Base-by-base conservation (phyloP, 2,888 invertebrate genomes). In the Lycia hirtaria region DNA sequence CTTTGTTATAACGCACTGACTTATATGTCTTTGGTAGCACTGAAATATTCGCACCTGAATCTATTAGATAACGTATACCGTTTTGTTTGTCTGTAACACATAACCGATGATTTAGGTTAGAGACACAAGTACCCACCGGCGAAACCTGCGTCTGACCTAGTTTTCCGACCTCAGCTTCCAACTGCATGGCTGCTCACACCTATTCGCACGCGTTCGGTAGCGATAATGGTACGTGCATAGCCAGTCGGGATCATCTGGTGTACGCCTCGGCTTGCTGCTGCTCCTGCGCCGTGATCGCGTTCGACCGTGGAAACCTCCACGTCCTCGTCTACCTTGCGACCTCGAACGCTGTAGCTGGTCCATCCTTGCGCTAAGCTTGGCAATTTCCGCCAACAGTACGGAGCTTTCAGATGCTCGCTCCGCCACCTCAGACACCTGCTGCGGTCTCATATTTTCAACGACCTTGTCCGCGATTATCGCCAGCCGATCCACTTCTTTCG, bases 191-290 rank as follows among this genome's bases (percentile, higher is more conserved):
- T 5, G 6, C 5, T 19, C 37, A 12, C 54, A 59, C 22, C 28
- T 50, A 2, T 7, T 38, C 0, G 58, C 58, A 0, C 24, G 20
- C 0, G 7, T 7, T 0, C 24, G 3, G 15, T 35, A 58, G 0
- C 45, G 49, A 12, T n/a, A 45, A 15, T 58, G 54, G 10, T 58
- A 35, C 7, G 35, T 14, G 32, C 58, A 58, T 3, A 54, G 6
- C 54, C 58, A 49, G 14, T 53, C 41, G 1, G 48, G 26, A 9
- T 20, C 35, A 0, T 20, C 19, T 12, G 33, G 26, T 1, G 9
- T 33, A 2, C 55, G 35, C 1, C 43, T 33, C 15, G 12, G 40
- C 12, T 37, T 35, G n/a, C n/a, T n/a, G n/a, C n/a, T n/a, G n/a
- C n/a, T n/a, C n/a, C n/a, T n/a, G n/a, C n/a, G n/a, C n/a, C 24